Evolutionary conservation across 2,888 invertebrate genomes (phyloP).

Genomic region (Apoda limacodes): DNA sequence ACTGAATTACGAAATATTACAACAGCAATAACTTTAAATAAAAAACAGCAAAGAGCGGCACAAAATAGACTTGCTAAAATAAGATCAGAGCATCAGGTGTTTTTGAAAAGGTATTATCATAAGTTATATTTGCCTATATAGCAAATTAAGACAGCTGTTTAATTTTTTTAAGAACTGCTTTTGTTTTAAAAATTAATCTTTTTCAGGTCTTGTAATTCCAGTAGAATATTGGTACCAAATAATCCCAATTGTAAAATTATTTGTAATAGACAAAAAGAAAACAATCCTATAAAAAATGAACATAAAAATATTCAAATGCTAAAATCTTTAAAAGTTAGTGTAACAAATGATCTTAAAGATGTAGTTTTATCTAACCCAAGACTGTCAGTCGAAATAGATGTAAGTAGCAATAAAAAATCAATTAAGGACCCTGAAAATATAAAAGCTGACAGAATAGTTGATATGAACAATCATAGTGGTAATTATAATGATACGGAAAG

Average conservation of each 20-base stretch:
- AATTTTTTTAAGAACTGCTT: no score
- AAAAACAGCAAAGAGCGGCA: conserved; percentile 45
- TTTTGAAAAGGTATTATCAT: conserved; percentile 54
- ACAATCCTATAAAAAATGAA: conserved; percentile 39
- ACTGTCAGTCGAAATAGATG: conserved; percentile 41
- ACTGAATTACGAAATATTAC: conserved; percentile 51
- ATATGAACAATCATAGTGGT: conserved; percentile 17
- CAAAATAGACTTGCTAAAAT: conserved; percentile 47
- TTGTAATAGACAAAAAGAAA: conserved; percentile 50
- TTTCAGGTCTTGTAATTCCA: no score
- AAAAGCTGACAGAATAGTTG: conserved; percentile 22
- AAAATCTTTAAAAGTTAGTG: conserved; percentile 39
- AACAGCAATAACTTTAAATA: conserved; percentile 53
- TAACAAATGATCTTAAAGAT: conserved; percentile 35
- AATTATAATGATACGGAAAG: conserved; percentile 12
- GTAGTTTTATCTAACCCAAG: conserved; percentile 22
- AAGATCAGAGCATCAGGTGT: conserved; percentile 48
- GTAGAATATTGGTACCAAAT: conserved; percentile 26
- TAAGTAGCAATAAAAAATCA: conserved; percentile 39
- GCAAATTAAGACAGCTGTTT: no score
- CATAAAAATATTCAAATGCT: conserved; percentile 27
- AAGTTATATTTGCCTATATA: no score
- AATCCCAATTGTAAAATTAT: conserved; percentile 23
- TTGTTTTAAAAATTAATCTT: no score
- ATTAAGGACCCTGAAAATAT: conserved; percentile 31